Percentiles rank a stretch among this genome's conserved stretches.
Evolutionary conservation across 1,140 invertebrate genomes (phyloP).

Genomic region (Andricus grossulariae): DNA sequence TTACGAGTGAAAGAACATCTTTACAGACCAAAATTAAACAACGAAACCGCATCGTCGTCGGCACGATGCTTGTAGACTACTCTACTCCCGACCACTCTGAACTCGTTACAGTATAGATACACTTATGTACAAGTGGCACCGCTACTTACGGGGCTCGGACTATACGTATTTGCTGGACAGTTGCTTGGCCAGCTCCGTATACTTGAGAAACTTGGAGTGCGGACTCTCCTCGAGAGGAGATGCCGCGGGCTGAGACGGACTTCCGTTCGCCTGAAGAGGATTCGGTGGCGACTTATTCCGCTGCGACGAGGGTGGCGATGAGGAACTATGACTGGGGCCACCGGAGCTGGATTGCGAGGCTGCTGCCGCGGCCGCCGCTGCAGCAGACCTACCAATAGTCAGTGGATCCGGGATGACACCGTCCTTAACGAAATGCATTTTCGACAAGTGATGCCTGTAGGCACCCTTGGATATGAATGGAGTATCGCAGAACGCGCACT

Average conservation of each 20-base stretch:
- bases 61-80: slow-evolving; percentile 48
- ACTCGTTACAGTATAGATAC: slow-evolving; percentile 74
- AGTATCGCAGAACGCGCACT: slow-evolving; percentile 97
- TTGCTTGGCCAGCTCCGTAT: slow-evolving; percentile 96
- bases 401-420: slow-evolving; percentile 86
- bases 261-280: slow-evolving; percentile 74
- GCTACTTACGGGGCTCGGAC: slow-evolving; percentile 75
- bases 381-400: slow-evolving; percentile 76
- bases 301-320: slow-evolving; percentile 68
- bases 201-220: slow-evolving; percentile 97
- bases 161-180: slow-evolving; percentile 96
- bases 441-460: slow-evolving; percentile 96
- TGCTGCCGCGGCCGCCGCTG: slow-evolving; percentile 68
- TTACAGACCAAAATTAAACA: slow-evolving; percentile 1
- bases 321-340: slow-evolving; percentile 61
- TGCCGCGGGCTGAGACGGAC: slow-evolving; percentile 70
- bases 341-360: slow-evolving; percentile 75
- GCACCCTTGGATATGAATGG: slow-evolving; percentile 97
- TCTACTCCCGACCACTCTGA: slow-evolving; percentile 40
- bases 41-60: slow-evolving; percentile 40
- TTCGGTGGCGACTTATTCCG: slow-evolving; percentile 76
- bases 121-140: slow-evolving; percentile 76
- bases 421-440: slow-evolving; percentile 98
- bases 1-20: slow-evolving; percentile 43
- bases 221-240: slow-evolving; percentile 90